Evolutionary conservation across 2,113 vertebrate genomes (phyloP), one percentile per base, ranked within the genome.

Genomic region (Tretioscincus oriximinensis): DNA sequence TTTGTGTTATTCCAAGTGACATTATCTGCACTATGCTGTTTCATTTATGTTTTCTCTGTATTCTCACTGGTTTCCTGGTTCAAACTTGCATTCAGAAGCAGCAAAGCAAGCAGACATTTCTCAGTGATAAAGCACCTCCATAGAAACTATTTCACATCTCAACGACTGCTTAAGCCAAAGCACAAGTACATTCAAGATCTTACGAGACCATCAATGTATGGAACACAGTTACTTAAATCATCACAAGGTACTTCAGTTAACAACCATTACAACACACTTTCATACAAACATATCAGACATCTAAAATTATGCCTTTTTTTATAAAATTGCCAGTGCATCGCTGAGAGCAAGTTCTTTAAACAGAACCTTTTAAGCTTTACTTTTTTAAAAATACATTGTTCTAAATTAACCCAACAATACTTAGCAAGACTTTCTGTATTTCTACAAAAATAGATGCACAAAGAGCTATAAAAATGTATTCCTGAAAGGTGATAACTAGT

Each of bases 291-390:
- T 86, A 85, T 92, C 83, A 93, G 69, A 94, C 90, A 93, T 89
- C 87, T 91, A 90, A 90, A 73, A 90, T 92, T 86, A 93, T 83
- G 90, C 90, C 90, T 94, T 93, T 94, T n/a, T 41, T 85, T 89
- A 92, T 95, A 90, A 88, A 89, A 88, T 91, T 91, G 91, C 94
- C 96, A 96, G 95, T 96, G 95, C 94, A 93, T 95, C 89, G 95
- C 90, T 95, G 92, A 95, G 87, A 95, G 85, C 92, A 91, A 95
- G 97, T 96, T 98, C 97, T 97, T 99, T 96, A 96, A 99, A 99
- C 97, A 99, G 97, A 98, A 98, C 97, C 94, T 91, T 94, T 90
- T 90, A 93, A 91, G 87, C 87, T 91, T 93, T 93, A 91, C 84
- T 92, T 68, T 88, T 64, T 35, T 92, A 93, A 96, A 94, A 92